A percentile compares a stretch with the other conserved stretches of the same genome.
Conservation (phyloP, 2,797 vertebrate species). For the Notolabrus celidotus region DNA sequence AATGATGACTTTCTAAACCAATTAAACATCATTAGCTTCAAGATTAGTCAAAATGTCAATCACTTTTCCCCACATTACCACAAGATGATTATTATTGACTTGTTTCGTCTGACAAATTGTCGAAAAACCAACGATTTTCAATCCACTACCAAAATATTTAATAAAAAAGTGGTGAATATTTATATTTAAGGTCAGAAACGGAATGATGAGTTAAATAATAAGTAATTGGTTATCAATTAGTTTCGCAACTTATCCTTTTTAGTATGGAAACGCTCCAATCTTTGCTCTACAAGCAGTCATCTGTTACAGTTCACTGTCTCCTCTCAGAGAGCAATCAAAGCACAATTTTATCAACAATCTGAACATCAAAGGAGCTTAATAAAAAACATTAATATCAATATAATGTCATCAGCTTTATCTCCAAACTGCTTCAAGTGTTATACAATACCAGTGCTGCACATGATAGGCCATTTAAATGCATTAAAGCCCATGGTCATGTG, state of each 20-base stretch:
- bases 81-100: no score
- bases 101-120: no score
- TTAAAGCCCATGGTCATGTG: conserved; percentile 42
- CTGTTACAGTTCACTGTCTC: conserved; percentile 50
- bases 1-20: no score
- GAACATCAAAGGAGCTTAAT: conserved; percentile 62
- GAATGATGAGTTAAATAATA: background rate
- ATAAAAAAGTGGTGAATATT: background rate
- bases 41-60: no score
- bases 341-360: conserved; percentile 61
- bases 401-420: conserved; percentile 64
- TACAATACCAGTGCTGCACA: conserved; percentile 30
- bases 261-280: conserved; percentile 22
- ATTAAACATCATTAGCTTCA: no score
- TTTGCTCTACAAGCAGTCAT: conserved; percentile 43
- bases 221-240: conserved; percentile 27
- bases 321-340: conserved; percentile 58
- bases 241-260: conserved; percentile 22
- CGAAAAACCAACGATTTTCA: no score
- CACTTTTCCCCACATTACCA: no score
- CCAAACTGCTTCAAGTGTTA: conserved; percentile 39
- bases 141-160: no score
- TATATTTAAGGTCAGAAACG: conserved; percentile 2
- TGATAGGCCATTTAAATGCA: conserved; percentile 64
- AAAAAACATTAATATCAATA: conserved; percentile 61